A percentile compares a stretch with the other conserved stretches of the same genome.
These are phyloP conservation scores for Tiaroga cobitis DNA, from an alignment of 2,797 vertebrate species.

Conservation along the genomic window DNA sequence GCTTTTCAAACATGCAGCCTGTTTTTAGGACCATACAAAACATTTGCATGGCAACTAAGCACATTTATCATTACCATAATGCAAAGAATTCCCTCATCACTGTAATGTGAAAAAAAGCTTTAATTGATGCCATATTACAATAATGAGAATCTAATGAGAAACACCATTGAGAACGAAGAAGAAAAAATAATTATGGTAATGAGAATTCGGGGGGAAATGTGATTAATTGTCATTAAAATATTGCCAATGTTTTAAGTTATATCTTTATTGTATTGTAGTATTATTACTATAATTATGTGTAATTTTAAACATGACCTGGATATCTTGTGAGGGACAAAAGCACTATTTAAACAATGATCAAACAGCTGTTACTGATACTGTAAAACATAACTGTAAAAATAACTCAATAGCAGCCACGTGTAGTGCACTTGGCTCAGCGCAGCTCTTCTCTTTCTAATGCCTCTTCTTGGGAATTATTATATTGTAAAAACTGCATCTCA, in stretches of 20 bases:
- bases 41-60: neutral
- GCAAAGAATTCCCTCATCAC: neutral
- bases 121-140: neutral
- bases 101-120: neutral
- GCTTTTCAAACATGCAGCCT: neutral
- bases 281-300: too few relatives aligned
- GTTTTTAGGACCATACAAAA: neutral
- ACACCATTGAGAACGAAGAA: neutral
- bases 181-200: neutral
- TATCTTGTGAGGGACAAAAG: neutral
- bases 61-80: neutral
- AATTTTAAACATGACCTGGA: neutral
- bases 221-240: neutral
- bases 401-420: neutral
- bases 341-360: constrained; percentile 50
- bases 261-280: neutral
- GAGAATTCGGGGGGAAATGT: neutral
- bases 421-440: neutral
- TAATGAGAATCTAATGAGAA: neutral
- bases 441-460: neutral
- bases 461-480: neutral
- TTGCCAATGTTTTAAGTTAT: neutral
- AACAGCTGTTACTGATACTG: neutral
- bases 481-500: constrained; percentile 2
- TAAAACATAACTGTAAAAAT: neutral